Base-by-base conservation (phyloP, 2,113 vertebrate genomes). In the Microtus oregoni region DNA sequence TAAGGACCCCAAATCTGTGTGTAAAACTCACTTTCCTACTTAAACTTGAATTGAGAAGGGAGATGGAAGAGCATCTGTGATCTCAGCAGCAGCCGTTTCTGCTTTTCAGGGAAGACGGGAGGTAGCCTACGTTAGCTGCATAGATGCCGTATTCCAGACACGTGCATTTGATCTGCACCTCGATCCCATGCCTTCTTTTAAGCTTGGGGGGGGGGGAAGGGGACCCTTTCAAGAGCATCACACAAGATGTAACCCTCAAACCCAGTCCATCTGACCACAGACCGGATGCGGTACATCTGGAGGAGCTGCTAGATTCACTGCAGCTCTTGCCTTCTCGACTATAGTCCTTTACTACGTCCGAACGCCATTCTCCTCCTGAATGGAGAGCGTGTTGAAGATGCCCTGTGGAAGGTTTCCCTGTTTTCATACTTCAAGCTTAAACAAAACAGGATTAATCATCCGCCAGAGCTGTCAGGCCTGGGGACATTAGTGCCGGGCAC, bases 371-470 rank as follows among this genome's bases (percentile, higher is more conserved):
- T 1, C 4, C n/a, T 61, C 5, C 38, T 38, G 81, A 82, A 38
- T 2, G 81, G 85, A 44, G 70, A 94, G 72, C 65, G 44, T 5
- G 6, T 8, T 13, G 61, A 14, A 3, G 38, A 17, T 13, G 82
- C 32, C 8, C 4, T 7, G 0, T 44, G 72, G 32, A 86, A 75
- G 76, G 77, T 72, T 76, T 81, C 76, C 50, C 72, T 20, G 11
- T 76, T 87, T 88, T 82, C 44, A 7, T 68, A 75, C 52, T 72
- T 77, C 3, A 1, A 86, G 47, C 38, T 61, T 65, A 41, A 94
- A 88, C 91, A 92, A 90, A 92, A 50, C 2, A 0, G 38, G 65
- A n/a, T 94, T 94, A 82, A 28, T 68, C 76, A 47, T 61, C 63
- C 19, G 52, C 52, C 63, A 13, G 81, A 55, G 76, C 65, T 47